These are phyloP conservation scores for Atta colombica DNA, from an alignment of 1,140 invertebrate genomes.

Conservation along the genomic window DNA sequence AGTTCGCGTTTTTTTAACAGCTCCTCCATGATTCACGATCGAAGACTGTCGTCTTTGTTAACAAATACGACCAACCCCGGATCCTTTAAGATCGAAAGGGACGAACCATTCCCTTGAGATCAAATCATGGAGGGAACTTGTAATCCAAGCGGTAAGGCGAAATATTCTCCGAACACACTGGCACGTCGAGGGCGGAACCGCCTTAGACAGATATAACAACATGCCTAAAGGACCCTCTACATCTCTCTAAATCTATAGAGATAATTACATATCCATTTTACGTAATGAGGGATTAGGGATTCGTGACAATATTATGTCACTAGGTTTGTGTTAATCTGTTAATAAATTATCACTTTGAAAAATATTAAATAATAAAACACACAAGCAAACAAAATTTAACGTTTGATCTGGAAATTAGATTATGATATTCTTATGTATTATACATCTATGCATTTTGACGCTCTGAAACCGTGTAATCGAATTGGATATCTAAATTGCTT, in stretches of 20 bases:
- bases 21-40: constrained; percentile 61
- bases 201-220: constrained; percentile 61
- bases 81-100: constrained; percentile 59
- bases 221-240: constrained; percentile 60
- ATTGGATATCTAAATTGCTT: too few species aligned
- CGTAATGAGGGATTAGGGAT: constrained; percentile 22
- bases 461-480: too few species aligned
- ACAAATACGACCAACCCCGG: constrained; percentile 66
- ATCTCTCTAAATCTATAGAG: constrained; percentile 59
- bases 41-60: constrained; percentile 63
- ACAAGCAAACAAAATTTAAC: too few species aligned
- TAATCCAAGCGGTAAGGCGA: constrained; percentile 36
- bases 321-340: neutral
- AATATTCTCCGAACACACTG: constrained; percentile 64
- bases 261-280: constrained; percentile 59
- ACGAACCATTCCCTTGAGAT: constrained; percentile 69
- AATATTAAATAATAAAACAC: neutral
- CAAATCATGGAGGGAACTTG: constrained; percentile 76
- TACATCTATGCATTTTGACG: too few species aligned
- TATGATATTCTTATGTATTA: too few species aligned
- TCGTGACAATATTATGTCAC: constrained; percentile 26
- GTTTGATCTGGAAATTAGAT: too few species aligned
- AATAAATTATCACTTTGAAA: neutral
- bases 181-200: constrained; percentile 62
- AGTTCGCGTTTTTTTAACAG: constrained; percentile 65